A percentile compares a stretch with the other conserved stretches of the same genome.
Conservation (phyloP, 1,140 invertebrate species). For the Pogonognathellus flavescens region DNA sequence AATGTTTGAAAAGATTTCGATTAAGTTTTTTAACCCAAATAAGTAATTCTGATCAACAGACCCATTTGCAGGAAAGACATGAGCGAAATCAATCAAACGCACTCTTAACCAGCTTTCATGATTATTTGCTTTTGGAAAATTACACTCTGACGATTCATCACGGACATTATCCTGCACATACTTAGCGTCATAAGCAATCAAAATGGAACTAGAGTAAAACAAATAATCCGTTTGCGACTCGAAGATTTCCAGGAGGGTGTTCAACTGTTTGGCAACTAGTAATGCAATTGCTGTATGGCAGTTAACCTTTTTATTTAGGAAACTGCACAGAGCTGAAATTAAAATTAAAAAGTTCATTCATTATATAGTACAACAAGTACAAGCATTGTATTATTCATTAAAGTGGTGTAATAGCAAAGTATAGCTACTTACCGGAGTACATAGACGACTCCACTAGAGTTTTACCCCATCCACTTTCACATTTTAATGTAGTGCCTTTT, state of each 20-base stretch:
- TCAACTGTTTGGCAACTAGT: constrained; percentile 11
- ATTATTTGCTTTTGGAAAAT: neutral
- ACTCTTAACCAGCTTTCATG: constrained; percentile 21
- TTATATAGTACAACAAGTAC: neutral
- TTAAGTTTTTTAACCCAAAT: constrained; percentile 62
- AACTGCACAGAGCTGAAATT: constrained; percentile 23
- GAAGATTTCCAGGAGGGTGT: neutral
- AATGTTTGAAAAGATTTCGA: constrained; percentile 34
- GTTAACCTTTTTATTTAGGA: constrained; percentile 40
- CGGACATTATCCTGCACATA: neutral
- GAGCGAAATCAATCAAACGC: constrained; percentile 61
- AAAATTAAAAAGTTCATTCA: neutral
- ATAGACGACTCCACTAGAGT: neutral
- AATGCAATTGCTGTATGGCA: neutral
- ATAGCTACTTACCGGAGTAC: constrained; percentile 28
- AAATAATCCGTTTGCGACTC: constrained; percentile 23
- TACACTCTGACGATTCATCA: neutral
- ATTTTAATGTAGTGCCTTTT: neutral
- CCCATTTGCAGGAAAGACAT: constrained; percentile 61
- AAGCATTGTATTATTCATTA: neutral
- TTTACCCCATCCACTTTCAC: constrained; percentile 48
- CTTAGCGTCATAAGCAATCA: constrained; percentile 55
- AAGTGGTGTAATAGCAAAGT: neutral
- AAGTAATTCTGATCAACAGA: constrained; percentile 62
- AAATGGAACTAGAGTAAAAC: constrained; percentile 57